Conservation (phyloP, 1,140 invertebrate genomes). For the Solen grandis region DNA sequence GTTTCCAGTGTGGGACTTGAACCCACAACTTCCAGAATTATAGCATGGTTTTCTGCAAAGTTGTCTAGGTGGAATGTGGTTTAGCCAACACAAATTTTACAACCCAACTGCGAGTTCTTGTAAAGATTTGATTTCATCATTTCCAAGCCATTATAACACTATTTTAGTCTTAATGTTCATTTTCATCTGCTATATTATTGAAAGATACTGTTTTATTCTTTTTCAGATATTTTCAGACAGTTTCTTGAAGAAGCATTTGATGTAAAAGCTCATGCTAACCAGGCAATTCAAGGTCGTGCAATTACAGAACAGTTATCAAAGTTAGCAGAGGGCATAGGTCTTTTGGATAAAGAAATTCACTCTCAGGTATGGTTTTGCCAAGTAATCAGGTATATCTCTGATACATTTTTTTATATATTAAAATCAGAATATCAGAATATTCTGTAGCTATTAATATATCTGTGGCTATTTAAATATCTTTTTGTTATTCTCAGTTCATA, state of each 20-base stretch:
- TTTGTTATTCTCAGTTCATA: too few species aligned
- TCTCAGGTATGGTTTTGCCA: slow-evolving; percentile 80
- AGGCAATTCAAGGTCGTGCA: slow-evolving; percentile 82
- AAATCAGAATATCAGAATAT: too few species aligned
- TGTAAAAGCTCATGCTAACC: slow-evolving; percentile 82
- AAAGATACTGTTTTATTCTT: slow-evolving; percentile 11
- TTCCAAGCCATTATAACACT: not conserved
- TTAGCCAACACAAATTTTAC: not conserved
- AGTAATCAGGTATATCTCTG: too few species aligned
- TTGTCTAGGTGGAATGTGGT: not conserved
- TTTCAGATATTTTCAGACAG: slow-evolving; percentile 76
- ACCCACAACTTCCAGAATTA: not conserved
- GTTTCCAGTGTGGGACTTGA: not conserved
- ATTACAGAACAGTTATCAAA: slow-evolving; percentile 89
- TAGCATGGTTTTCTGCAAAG: not conserved
- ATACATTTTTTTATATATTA: too few species aligned
- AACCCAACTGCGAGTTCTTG: not conserved
- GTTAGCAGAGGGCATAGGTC: slow-evolving; percentile 88
- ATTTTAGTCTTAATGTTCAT: not conserved
- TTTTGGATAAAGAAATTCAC: slow-evolving; percentile 91
- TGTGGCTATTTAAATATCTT: too few species aligned
- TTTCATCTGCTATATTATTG: not conserved
- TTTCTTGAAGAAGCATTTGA: slow-evolving; percentile 83
- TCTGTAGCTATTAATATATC: too few species aligned
- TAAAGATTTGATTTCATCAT: not conserved